These are phyloP conservation scores for Eledona agricola DNA, from an alignment of 2,888 invertebrate species.

Conservation along the genomic window DNA sequence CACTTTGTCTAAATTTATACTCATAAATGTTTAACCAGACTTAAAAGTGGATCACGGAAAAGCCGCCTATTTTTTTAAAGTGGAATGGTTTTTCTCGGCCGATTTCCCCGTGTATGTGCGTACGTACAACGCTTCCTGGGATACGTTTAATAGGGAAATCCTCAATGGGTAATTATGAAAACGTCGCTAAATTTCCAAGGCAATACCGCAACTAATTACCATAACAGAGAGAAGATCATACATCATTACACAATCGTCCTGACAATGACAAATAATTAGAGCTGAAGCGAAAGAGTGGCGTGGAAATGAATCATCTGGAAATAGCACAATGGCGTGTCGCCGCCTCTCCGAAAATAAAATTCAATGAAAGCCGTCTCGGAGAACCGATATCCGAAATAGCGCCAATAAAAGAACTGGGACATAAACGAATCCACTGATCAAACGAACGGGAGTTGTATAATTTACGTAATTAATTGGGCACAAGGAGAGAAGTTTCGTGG, in stretches of 20 bases:
- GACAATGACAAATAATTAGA: conserved; percentile 23
- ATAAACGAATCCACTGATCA: conserved; percentile 18
- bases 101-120: too few relatives aligned
- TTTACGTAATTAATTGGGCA: conserved; percentile 21
- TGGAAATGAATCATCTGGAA: conserved; percentile 20
- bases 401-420: conserved; percentile 25
- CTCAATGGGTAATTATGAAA: conserved; percentile 20
- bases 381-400: conserved; percentile 4
- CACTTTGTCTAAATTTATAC: too few relatives aligned
- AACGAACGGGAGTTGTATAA: conserved; percentile 14
- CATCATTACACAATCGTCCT: conserved; percentile 8
- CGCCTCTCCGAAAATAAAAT: conserved; percentile 4
- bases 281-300: not conserved
- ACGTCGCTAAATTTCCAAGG: conserved; percentile 25
- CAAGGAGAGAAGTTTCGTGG: conserved; percentile 15
- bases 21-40: too few relatives aligned
- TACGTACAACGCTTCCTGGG: conserved; percentile 4
- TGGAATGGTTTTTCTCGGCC: too few relatives aligned
- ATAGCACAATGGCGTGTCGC: too few relatives aligned
- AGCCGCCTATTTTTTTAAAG: too few relatives aligned
- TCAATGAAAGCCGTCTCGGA: not conserved
- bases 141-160: conserved; percentile 21
- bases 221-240: conserved; percentile 8
- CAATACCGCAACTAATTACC: conserved; percentile 10
- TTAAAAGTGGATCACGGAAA: too few relatives aligned